Evolutionary conservation across 2,113 vertebrate species (phyloP), one percentile per base, ranked within the genome.

Genomic region (Eretmochelys imbricata): DNA sequence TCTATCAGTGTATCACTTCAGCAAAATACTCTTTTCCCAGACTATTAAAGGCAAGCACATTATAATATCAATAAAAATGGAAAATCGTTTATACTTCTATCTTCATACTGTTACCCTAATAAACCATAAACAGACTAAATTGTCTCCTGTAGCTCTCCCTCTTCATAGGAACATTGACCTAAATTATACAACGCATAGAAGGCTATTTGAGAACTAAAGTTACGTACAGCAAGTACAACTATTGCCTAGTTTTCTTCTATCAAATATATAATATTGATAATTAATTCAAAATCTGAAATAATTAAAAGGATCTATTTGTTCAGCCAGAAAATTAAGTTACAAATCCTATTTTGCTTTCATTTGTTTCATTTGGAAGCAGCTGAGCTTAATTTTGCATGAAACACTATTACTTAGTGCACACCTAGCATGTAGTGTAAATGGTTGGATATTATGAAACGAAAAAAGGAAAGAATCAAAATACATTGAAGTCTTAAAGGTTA

Each of bases 201-300:
- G 80, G 1, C 16, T 82, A 16, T 29, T 6, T 90, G 76, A 92
- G 35, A 48, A 2, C 82, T 85, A 85, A 87, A 75, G 6, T 17
- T 51, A 89, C 80, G 80, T 84, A 8, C 14, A 27, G 8, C 62
- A 82, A 88, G 78, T 57, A 76, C 50, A 88, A 83, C 46, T 88
- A 48, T 75, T 85, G 91, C 46, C 76, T 89, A 75, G 7, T 5
- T 25, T 85, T 83, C 80, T 35, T 25, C 75, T 38, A 75, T 57
- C 62, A 84, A 19, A 14, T 59, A 46, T 42, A 54, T 91, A 42
- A 75, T 1, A 82, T 85, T 0, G 9, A n/a, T 85, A 4, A 65
- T 95, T 59, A 96, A 92, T 93, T 92, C 24, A 65, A 75, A 29
- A 85, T 81, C n/a, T 90, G 24, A 20, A 87, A 55, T 35, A 35